Evolutionary conservation across 2,888 invertebrate genomes (phyloP), one percentile per base, ranked within the genome.

Genomic region (Drosophila mettleri): DNA sequence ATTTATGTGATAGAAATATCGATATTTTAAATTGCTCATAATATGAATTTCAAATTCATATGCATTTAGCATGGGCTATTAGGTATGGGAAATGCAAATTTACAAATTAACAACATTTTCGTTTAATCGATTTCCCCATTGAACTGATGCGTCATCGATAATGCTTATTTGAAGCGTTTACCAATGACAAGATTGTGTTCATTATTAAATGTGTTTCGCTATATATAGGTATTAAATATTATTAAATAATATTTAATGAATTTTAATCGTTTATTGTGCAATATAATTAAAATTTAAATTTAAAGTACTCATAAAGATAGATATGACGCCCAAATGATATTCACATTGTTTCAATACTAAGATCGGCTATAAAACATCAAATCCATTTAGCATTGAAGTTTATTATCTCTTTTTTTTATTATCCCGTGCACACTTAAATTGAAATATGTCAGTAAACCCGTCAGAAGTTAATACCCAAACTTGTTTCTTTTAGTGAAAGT

Each of bases 401-500:
- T 33, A 18, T 31, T 48, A 48, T 20, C 27, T n/a, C 12, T 22
- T 18, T 12, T 27, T 34, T 46, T 36, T 38, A 38, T 20, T 10
- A 7, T 18, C 14, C 16, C 46, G 18, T 46, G 29, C 20, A 33
- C 31, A 31, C 18, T 16, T 57, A 16, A 36, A n/a, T 9, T 43
- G 16, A 18, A 45, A 36, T 57, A 18, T 36, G 14, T 20, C 27
- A 20, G 31, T 9, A 61, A 52, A 18, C 1, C 14, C 45, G 31
- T 53, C 29, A 20, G 27, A 45, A 36, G 45, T 12, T 29, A 36
- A 3, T 27, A 41, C 16, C 31, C 8, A 46, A 64, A 64, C 52
- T 45, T 52, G 39, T 45, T 59, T 48, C 10, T 24, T 49, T 63
- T 2, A 59, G 67, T 49, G 60, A 61, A 63, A 60, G 54, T 49